These are phyloP conservation scores for Heteronetta atricapilla DNA, from an alignment of 2,113 vertebrate species.

Conservation along the genomic window DNA sequence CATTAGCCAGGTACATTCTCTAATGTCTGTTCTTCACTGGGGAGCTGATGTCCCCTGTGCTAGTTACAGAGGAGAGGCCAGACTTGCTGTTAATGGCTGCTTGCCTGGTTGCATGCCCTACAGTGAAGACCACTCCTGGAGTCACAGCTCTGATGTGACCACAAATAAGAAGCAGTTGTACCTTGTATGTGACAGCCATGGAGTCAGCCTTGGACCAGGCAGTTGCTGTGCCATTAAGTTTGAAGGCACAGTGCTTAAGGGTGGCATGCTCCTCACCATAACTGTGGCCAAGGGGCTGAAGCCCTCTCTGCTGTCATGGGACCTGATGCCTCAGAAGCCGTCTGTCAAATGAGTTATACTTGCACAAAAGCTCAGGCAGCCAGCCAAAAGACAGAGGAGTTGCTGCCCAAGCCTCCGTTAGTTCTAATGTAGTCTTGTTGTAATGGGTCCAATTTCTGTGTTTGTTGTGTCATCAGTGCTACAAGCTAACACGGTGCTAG, in stretches of 20 bases:
- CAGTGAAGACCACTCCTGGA: neutral
- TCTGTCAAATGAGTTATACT: neutral
- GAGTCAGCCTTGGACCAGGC: neutral
- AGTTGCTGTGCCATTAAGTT: neutral
- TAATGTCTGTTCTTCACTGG: neutral
- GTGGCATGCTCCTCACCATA: neutral
- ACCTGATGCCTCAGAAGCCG: neutral
- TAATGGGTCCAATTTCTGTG: neutral
- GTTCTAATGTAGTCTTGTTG: neutral
- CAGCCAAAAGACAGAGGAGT: neutral
- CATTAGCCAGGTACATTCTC: neutral
- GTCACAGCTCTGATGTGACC: accelerated
- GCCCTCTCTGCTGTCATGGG: neutral
- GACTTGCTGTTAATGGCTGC: neutral
- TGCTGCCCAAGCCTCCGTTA: neutral
- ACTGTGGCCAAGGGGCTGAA: neutral
- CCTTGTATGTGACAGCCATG: neutral
- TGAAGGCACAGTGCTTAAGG: neutral
- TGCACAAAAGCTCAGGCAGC: neutral
- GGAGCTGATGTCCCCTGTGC: neutral
- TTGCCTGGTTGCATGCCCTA: neutral
- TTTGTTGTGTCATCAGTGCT: neutral
- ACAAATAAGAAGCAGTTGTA: neutral
- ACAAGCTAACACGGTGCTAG: neutral
- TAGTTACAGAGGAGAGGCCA: neutral